Evolutionary conservation across 2,113 vertebrate species (phyloP).

Genomic region (Peromyscus maniculatus): DNA sequence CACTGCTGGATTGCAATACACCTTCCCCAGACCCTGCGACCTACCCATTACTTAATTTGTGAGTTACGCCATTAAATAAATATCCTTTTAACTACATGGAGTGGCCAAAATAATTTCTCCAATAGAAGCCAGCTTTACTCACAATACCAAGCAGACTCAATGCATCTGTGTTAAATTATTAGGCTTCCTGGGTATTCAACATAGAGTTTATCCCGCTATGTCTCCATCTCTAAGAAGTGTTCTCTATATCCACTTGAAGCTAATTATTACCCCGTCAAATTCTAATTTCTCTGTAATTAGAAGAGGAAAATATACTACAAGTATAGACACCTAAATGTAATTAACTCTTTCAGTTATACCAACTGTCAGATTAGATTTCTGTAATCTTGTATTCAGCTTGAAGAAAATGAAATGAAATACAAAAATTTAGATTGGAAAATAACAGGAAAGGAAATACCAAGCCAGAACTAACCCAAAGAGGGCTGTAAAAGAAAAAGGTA

Average conservation of each 20-base stretch:
- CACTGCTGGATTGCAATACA: too few species aligned
- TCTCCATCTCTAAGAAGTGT: not conserved
- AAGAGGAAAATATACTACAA: not conserved
- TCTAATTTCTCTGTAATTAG: not conserved
- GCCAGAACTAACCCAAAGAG: not conserved
- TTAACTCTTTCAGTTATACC: not conserved
- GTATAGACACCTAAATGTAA: not conserved
- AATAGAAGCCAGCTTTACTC: not conserved
- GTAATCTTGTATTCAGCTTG: not conserved
- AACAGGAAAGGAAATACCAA: not conserved
- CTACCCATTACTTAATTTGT: too few species aligned
- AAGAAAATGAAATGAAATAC: not conserved
- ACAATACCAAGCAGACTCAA: not conserved
- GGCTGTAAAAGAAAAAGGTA: not conserved
- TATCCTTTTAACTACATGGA: too few species aligned
- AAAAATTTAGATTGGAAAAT: not conserved
- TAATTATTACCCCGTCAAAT: slow-evolving; percentile 15
- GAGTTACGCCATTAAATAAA: too few species aligned
- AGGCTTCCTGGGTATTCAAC: not conserved
- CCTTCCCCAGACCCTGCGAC: too few species aligned
- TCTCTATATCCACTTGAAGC: not conserved
- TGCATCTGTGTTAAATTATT: not conserved
- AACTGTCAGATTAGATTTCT: not conserved
- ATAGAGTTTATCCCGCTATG: not conserved
- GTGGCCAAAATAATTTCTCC: too few species aligned